Evolutionary conservation across 2,888 invertebrate genomes (phyloP).

Genomic region (Neoaliturus tenellus): DNA sequence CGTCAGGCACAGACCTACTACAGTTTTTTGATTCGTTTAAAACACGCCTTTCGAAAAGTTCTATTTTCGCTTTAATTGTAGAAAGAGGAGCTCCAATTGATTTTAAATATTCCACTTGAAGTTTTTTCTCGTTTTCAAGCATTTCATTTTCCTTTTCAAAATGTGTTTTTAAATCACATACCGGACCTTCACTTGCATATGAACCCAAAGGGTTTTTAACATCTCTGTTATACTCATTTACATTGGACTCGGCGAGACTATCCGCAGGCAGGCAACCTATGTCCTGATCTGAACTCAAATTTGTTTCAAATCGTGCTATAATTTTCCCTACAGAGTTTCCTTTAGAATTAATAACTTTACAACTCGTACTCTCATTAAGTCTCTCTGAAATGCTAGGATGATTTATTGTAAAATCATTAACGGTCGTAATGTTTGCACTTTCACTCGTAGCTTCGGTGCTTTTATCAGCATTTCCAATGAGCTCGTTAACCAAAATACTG

Average conservation of each 20-base stretch:
- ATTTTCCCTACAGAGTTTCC: constrained; percentile 40
- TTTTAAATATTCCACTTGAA: constrained; percentile 30
- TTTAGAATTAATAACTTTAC: neutral
- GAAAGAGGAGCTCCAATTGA: constrained; percentile 37
- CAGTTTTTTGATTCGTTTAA: neutral
- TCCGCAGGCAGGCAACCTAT: neutral
- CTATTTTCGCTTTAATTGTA: constrained; percentile 11
- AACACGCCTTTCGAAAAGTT: constrained; percentile 29
- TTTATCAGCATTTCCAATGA: neutral
- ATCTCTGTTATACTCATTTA: neutral
- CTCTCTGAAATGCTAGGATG: neutral
- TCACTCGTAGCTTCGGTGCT: neutral
- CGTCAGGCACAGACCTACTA: too few species aligned
- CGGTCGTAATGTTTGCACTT: neutral
- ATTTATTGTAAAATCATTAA: neutral
- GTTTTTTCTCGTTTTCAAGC: constrained; percentile 1
- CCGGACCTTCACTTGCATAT: neutral
- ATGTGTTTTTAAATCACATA: neutral
- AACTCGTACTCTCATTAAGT: neutral
- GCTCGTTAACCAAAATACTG: neutral
- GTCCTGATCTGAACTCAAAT: neutral
- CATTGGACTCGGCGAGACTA: neutral
- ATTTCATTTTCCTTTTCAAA: neutral
- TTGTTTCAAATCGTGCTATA: constrained; percentile 44
- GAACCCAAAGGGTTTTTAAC: neutral